Evolutionary conservation across 2,888 invertebrate genomes (phyloP).

Genomic region (Seira ritae): DNA sequence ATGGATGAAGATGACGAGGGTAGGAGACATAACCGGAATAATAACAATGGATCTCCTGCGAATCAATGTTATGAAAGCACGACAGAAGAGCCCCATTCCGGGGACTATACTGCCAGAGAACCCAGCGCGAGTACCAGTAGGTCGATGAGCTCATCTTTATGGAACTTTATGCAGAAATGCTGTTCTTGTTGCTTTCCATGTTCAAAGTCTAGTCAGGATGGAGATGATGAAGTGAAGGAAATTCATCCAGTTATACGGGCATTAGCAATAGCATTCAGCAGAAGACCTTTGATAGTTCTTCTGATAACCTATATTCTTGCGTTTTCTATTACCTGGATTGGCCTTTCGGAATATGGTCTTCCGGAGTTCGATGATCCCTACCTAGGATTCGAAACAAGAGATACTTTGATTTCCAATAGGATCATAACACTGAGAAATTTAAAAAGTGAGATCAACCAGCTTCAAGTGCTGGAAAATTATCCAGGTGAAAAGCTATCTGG

Average conservation of each 20-base stretch:
- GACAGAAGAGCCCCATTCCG: slow-evolving; percentile 1
- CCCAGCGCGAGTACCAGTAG: neutral
- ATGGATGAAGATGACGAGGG: slow-evolving; percentile 47
- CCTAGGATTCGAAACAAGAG: slow-evolving; percentile 76
- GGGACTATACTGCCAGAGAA: neutral
- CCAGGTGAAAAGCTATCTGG: slow-evolving; percentile 70
- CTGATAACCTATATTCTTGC: slow-evolving; percentile 55
- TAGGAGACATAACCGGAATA: neutral
- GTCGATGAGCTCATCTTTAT: neutral
- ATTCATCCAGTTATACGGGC: slow-evolving; percentile 9
- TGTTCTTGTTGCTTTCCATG: neutral
- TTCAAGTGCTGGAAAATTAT: slow-evolving; percentile 70
- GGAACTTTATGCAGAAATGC: neutral
- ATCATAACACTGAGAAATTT: slow-evolving; percentile 68
- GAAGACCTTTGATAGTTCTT: slow-evolving; percentile 65
- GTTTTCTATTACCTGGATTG: slow-evolving; percentile 61
- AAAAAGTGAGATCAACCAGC: slow-evolving; percentile 60
- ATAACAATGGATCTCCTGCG: slow-evolving; percentile 16
- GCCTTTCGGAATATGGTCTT: slow-evolving; percentile 74
- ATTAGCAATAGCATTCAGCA: slow-evolving; percentile 60
- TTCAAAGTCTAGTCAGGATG: slow-evolving; percentile 41
- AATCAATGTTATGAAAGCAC: slow-evolving; percentile 5
- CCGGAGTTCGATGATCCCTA: slow-evolving; percentile 93
- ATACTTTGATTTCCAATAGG: slow-evolving; percentile 66
- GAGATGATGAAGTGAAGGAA: neutral